Base-by-base conservation (phyloP, 2,888 invertebrate species). In the Gastrophysa polygoni region DNA sequence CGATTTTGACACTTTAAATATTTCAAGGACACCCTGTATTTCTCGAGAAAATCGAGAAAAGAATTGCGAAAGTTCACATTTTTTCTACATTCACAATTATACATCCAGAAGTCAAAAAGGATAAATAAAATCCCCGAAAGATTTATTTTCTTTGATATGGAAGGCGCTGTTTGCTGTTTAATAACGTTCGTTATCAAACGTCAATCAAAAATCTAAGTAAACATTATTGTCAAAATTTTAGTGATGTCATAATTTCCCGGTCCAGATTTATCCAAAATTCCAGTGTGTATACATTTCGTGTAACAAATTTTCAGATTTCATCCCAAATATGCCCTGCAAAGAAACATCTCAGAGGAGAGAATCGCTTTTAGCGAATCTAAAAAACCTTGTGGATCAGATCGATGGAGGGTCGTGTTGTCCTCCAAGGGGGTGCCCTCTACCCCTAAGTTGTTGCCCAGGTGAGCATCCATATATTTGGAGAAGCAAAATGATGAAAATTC, bases 361-460 rank as follows among this genome's bases (percentile, higher is more conserved):
- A 71, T 73, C 75, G 4, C 69, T 81, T 8, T 68, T 80, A 54
- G 68, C 69, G 17, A 72, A 76, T 49, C 69, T 81, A 54, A 79
- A 78, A 64, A 71, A 73, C 59, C 59, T 81, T 62, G 75, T 80
- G 52, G 69, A 74, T 57, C 71, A 76, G 57, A 78, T 80, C 55
- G 78, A 76, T 55, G 74, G 75, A 48, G 48, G 44, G 18, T 60
- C 29, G 51, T 67, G 60, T 38, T 79, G 11, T 10, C 10, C 32
- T 3, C 11, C 32, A 11, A 32, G 11, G 7, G 51, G 66, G 7
- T 64, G 64, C 10, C 59, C 61, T 34, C 49, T 59, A n/a, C 58
- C 84, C 74, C 71, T 7, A 5, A 7, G 24, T 24, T 24, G 24
- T 7, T 24, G 24, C 0, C 85, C 86, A 10, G n/a, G n/a, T n/a